These are phyloP conservation scores for Synanthedon myopaeformis DNA, from an alignment of 2,888 invertebrate genomes.

Conservation along the genomic window DNA sequence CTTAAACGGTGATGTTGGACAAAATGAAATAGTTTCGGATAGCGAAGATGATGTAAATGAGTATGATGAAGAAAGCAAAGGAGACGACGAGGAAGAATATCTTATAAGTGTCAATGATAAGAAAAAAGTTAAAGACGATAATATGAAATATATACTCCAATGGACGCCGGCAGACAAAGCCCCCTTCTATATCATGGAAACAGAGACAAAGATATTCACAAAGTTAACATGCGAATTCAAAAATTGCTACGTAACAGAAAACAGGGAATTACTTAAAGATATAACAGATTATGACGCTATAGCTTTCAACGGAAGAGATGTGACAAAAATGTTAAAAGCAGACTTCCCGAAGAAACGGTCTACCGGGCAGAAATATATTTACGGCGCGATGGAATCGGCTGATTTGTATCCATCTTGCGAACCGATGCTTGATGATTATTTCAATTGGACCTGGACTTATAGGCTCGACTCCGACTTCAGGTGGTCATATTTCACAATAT, in stretches of 20 bases:
- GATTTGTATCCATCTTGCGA: slow-evolving; percentile 28
- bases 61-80: too few species aligned
- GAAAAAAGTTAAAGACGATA: background rate
- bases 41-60: too few species aligned
- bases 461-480: slow-evolving; percentile 34
- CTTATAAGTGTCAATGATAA: too few species aligned
- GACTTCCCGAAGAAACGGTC: slow-evolving; percentile 20
- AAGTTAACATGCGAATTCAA: slow-evolving; percentile 11
- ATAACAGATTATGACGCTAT: slow-evolving; percentile 17
- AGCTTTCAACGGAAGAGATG: slow-evolving; percentile 10
- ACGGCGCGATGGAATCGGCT: slow-evolving; percentile 37
- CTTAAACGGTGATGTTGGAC: too few species aligned
- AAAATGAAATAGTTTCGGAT: too few species aligned
- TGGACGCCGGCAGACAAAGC: slow-evolving; percentile 4
- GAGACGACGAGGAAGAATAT: too few species aligned
- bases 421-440: slow-evolving; percentile 23
- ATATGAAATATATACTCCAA: background rate
- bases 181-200: slow-evolving; percentile 8
- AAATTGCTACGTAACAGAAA: slow-evolving; percentile 15
- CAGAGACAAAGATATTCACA: slow-evolving; percentile 10
- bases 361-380: slow-evolving; percentile 35
- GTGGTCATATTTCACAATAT: slow-evolving; percentile 30
- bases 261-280: slow-evolving; percentile 5
- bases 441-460: slow-evolving; percentile 51
- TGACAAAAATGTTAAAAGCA: background rate